Base-by-base conservation (phyloP, 37 sponge, comb jelly and placozoan species). In the Haliclona indistincta region DNA sequence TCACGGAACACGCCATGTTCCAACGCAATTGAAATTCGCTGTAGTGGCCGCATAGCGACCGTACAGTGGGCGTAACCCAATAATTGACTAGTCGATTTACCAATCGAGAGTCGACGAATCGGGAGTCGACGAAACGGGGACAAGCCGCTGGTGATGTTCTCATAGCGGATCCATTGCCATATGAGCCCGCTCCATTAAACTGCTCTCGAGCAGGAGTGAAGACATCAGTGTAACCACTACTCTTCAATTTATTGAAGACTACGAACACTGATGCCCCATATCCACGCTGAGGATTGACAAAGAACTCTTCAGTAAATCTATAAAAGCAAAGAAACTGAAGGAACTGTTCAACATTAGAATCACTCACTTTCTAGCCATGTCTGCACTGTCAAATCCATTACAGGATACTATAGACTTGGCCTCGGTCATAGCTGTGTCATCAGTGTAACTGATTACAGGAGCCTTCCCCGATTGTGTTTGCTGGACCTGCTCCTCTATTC, bases 111-210 rank as follows among this genome's bases (percentile, higher is more conserved):
- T n/a, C n/a, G n/a, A n/a, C n/a, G n/a, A n/a, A n/a, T n/a, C n/a
- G n/a, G n/a, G n/a, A n/a, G n/a, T 83, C 82, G 29, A 60, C 22
- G 42, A 67, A 76, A 4, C 74, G 78, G 20, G 68, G 70, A 74
- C 87, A 43, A 30, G 80, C 89, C 25, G 68, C 80, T 26, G 92
- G 92, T 0, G 92, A 76, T 29, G 77, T 70, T 78, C 92, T 74
- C 92, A 91, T 91, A 13, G 89, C 87, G 11, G 84, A 62, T 0
- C 92, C 92, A 62, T 91, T 91, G 1, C 92, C 92, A 78, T 54
- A 86, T 10, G 92, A 91, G 6, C 92, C 92, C 58, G 58, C 53
- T 1, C 92, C 92, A 26, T 78, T 69, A 63, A 83, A 83, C 72
- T 91, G 92, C 34, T 83, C 75, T 20, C 38, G 42, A 22, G 92